These are phyloP conservation scores for Cecidostiba fungosa DNA, from an alignment of 2,888 invertebrate species.

Conservation along the genomic window DNA sequence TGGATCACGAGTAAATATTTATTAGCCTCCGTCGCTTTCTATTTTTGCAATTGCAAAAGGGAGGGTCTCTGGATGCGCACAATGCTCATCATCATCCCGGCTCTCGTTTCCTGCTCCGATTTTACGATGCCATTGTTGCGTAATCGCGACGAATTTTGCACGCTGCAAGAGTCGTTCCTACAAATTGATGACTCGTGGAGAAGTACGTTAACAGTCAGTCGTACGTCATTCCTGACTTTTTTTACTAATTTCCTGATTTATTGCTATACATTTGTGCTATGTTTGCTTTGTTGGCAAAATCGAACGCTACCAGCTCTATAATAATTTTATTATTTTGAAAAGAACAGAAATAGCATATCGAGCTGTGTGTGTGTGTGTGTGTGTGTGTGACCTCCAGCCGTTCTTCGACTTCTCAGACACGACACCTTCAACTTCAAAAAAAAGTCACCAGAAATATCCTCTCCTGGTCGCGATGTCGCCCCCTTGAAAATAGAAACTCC, in stretches of 20 bases:
- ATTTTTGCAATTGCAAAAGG: conserved; percentile 42
- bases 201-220: not conserved
- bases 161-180: not conserved
- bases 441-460: conserved; percentile 12
- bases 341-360: not conserved
- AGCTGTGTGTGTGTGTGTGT: no score
- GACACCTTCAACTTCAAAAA: conserved; percentile 8
- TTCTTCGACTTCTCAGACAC: not conserved
- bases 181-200: conserved; percentile 3
- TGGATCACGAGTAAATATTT: not conserved
- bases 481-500: not conserved
- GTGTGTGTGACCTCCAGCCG: not conserved
- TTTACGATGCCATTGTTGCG: conserved; percentile 52
- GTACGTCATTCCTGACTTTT: not conserved
- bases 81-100: not conserved
- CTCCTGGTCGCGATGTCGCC: not conserved
- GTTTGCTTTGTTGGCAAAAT: not conserved
- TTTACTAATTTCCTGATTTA: not conserved
- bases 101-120: conserved; percentile 35
- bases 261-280: not conserved
- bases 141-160: conserved; percentile 4
- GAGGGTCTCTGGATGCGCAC: conserved; percentile 28
- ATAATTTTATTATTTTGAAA: not conserved
- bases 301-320: no score
- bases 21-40: conserved; percentile 25